Percentiles rank a stretch among this genome's conserved stretches.
These are phyloP conservation scores for Mayetiola destructor DNA, from an alignment of 2,888 invertebrate species.

Conservation along the genomic window DNA sequence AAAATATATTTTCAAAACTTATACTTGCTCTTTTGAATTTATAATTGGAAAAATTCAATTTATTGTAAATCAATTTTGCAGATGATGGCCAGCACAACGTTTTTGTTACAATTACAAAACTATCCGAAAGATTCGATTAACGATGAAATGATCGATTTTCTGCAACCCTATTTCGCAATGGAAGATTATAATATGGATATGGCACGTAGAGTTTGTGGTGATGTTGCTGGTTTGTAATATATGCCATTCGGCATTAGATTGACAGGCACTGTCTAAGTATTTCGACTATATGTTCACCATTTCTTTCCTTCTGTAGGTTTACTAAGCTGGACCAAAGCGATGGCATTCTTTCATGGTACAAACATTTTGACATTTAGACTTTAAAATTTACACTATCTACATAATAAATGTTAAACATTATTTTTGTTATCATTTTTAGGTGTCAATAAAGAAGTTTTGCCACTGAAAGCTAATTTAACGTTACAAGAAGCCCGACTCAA, in stretches of 20 bases:
- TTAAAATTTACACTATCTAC: no score
- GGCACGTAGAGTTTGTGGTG: conserved; percentile 88
- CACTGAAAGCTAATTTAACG: conserved; percentile 80
- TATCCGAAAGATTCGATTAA: conserved; percentile 95
- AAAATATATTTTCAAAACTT: neutral
- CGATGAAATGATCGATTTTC: conserved; percentile 89
- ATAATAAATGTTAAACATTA: no score
- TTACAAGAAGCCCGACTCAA: conserved; percentile 80
- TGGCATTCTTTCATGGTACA: conserved; percentile 91
- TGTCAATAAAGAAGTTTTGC: conserved; percentile 91
- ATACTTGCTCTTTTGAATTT: neutral
- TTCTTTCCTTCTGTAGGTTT: neutral
- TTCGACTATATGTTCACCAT: neutral
- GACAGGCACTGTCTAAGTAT: no score
- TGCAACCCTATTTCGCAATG: conserved; percentile 85
- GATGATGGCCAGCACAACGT: conserved; percentile 94
- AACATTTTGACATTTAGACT: no score
- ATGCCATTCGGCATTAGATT: no score
- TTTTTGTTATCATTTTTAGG: no score
- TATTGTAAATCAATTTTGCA: conserved; percentile 27
- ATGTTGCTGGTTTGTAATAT: conserved; percentile 69
- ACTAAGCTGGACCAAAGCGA: conserved; percentile 68
- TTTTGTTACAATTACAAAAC: conserved; percentile 78
- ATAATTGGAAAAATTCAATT: neutral
- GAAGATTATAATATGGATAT: conserved; percentile 96